phyloP scores from a whole-genome alignment of 30 jellyfish, hydroid and myxozoan genomes.

The Hydractinia echinata region DNA sequence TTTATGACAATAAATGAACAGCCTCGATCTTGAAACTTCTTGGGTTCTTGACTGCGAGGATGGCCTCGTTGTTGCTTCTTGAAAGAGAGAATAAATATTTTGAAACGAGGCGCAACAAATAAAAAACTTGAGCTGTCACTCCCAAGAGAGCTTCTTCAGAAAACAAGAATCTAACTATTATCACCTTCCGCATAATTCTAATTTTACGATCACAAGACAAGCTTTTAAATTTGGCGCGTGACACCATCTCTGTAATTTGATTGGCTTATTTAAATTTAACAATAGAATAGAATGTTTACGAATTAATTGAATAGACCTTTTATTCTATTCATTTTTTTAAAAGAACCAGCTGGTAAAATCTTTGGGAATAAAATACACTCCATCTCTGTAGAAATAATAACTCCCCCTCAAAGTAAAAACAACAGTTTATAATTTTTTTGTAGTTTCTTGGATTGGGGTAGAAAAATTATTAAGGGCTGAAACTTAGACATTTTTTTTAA shows the following conservation, averaged over 20 bases:
- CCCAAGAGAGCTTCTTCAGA: too few relatives aligned
- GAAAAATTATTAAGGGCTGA: too few relatives aligned
- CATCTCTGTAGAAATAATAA: not conserved
- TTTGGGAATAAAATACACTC: not conserved
- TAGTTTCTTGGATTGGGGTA: too few relatives aligned
- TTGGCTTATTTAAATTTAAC: not conserved
- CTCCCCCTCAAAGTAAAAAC: too few relatives aligned
- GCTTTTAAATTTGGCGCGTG: slow-evolving; percentile 9
- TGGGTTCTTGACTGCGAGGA: not conserved
- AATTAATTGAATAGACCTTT: not conserved
- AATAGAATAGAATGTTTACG: not conserved
- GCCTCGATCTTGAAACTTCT: not conserved
- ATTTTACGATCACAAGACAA: not conserved
- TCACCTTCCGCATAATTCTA: too few relatives aligned
- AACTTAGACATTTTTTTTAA: too few relatives aligned
- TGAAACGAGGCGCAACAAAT: not conserved
- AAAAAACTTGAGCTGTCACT: too few relatives aligned
- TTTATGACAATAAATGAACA: not conserved
- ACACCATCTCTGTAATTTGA: not conserved
- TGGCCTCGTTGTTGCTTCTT: slow-evolving; percentile 7
- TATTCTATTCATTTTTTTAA: not conserved
- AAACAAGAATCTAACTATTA: too few relatives aligned
- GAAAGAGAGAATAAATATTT: not conserved
- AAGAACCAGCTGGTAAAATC: not conserved
- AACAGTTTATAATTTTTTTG: too few relatives aligned